Base-by-base conservation (phyloP, 2,113 vertebrate genomes). In the Thermophis baileyi region DNA sequence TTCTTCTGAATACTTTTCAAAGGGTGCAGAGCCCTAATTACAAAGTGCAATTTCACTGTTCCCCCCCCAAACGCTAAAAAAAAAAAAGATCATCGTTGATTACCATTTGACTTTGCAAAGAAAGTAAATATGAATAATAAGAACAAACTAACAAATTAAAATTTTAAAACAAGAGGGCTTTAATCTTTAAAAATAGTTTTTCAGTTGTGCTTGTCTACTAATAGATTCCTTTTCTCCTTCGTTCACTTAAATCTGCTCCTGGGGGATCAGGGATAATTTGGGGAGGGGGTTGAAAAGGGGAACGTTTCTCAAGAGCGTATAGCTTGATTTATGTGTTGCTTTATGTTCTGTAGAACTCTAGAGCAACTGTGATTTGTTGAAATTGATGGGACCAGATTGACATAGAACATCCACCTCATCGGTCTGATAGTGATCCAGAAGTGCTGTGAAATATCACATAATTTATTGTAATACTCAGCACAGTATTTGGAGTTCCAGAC, bases 401-500 rank as follows among this genome's bases (percentile, higher is more conserved):
- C 93, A 16, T 0, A 1, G n/a, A 93, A 60, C 35, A 94, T 89
- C 8, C 91, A 35, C 93, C 47, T 18, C 2, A 27, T 93, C 90
- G 94, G 93, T 89, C 30, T 93, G 86, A 95, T 93, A 96, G 11
- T 24, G 91, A 94, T 44, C 60, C 90, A 89, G 10, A 91, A 93
- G 63, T 94, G 94, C 96, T 69, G 12, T 8, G 51, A 92, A 93
- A 91, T 93, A 35, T 89, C 90, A 35, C 69, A 49, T 85, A 30
- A 69, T 49, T 46, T 88, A 40, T 44, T 44, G 74, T 81, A 81
- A 81, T 20, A 85, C 16, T 95, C 91, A 92, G 94, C 93, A 96
- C 93, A 93, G 95, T 47, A 46, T 86, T 96, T 97, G 55, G 92
- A 93, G 92, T 95, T 95, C 60, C 96, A 96, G 96, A 97, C 96